Evolutionary conservation across 2,113 vertebrate genomes (phyloP), one percentile per base, ranked within the genome.

Genomic region (Hippocampus zosterae): DNA sequence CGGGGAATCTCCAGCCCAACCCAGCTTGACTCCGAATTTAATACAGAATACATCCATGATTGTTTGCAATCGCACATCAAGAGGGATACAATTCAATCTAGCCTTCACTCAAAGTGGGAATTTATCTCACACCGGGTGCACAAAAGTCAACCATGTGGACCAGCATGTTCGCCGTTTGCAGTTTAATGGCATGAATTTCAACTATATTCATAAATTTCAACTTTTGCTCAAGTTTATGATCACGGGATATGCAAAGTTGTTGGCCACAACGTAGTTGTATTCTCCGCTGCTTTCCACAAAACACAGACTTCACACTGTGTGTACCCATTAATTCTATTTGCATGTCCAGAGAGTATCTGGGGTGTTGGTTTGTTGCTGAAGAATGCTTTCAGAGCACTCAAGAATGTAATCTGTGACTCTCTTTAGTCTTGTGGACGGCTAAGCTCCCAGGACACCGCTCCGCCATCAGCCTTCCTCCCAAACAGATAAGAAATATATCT

Each of bases 321-420:
- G 57, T 73, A 64, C 40, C 73, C 69, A 78, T 84, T 88, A 79
- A 80, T 85, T 86, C 73, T 80, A 64, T 81, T 84, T 81, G 75
- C 72, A 79, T 81, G 74, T 80, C 75, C 70, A 81, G 78, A 52
- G 59, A 61, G 73, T 48, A 77, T 86, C 89, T 80, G 68, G 84
- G 85, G 81, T 80, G 70, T 85, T 81, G 81, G 85, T 84, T 82
- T 86, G 81, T 84, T 80, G 72, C 77, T 87, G 78, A 88, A 88
- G 83, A 88, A 87, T 87, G 82, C 82, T 81, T 85, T 86, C 76
- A 84, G 81, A 87, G 81, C 82, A 82, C 73, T 65, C 77, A 75
- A 85, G 74, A 75, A 82, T 85, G 85, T 88, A 88, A 90, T 89
- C 88, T 88, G 85, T 81, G 88, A 82, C 79, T 84, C 80, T 82